Conservation (phyloP, 2,888 invertebrate genomes). For the Napeogenes sylphis region DNA sequence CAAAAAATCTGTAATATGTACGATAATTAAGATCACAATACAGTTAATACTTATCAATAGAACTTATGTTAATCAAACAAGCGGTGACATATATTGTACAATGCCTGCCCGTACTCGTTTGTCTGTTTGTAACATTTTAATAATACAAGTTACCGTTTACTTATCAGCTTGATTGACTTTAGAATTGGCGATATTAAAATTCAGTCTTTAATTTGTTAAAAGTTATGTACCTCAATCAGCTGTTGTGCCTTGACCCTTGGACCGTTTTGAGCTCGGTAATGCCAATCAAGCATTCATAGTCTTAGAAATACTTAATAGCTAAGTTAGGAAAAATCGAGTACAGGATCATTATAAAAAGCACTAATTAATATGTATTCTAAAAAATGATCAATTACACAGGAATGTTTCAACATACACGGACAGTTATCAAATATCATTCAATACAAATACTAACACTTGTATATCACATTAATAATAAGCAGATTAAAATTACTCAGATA, state of each 20-base stretch:
- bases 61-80: constrained; percentile 61
- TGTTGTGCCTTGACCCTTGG: too few relatives aligned
- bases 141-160: constrained; percentile 4
- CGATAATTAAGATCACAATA: constrained; percentile 73
- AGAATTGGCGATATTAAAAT: constrained; percentile 4
- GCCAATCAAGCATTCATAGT: too few relatives aligned
- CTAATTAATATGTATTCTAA: constrained; percentile 16
- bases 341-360: constrained; percentile 20
- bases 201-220: neutral
- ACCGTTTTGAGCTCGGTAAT: too few relatives aligned
- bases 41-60: constrained; percentile 71
- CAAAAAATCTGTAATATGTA: constrained; percentile 57
- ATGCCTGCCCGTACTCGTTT: constrained; percentile 35
- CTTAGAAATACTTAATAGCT: neutral
- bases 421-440: constrained; percentile 2
- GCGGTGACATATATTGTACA: constrained; percentile 51
- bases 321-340: constrained; percentile 9
- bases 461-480: constrained; percentile 8
- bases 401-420: constrained; percentile 13
- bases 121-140: neutral
- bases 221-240: too few relatives aligned
- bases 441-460: constrained; percentile 13
- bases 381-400: constrained; percentile 21
- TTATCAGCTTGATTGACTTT: constrained; percentile 3
- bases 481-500: constrained; percentile 11